Evolutionary conservation across 1,140 invertebrate species (phyloP).

Genomic region (Trachelipus rathkii): DNA sequence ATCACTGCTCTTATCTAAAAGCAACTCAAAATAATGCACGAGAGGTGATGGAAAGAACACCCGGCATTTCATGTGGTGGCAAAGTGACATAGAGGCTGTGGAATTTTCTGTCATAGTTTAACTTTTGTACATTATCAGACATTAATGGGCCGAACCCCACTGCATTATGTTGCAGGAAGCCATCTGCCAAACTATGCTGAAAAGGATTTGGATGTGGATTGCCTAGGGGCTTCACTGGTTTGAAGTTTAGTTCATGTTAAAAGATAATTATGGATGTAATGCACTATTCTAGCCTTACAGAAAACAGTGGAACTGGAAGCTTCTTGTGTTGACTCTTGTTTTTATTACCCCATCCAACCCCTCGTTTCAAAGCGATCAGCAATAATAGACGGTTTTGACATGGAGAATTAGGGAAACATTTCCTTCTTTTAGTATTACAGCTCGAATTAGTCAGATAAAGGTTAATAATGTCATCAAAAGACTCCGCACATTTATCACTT

Average conservation of each 20-base stretch:
- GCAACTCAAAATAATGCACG: too few relatives aligned
- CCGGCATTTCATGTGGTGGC: too few relatives aligned
- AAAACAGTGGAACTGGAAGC: slow-evolving; percentile 36
- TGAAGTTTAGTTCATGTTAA: slow-evolving; percentile 75
- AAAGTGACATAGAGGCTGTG: too few relatives aligned
- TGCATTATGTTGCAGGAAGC: slow-evolving; percentile 79
- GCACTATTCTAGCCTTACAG: slow-evolving; percentile 29
- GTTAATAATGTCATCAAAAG: slow-evolving; percentile 37
- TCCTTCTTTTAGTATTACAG: slow-evolving; percentile 35
- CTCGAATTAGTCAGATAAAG: slow-evolving; percentile 34
- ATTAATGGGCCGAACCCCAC: slow-evolving; percentile 80
- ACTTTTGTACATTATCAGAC: too few relatives aligned
- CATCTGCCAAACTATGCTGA: slow-evolving; percentile 63
- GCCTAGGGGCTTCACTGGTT: slow-evolving; percentile 73
- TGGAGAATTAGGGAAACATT: slow-evolving; percentile 43
- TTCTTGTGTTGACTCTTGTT: slow-evolving; percentile 31
- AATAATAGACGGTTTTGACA: slow-evolving; percentile 38
- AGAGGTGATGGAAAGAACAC: too few relatives aligned
- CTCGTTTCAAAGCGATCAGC: slow-evolving; percentile 36
- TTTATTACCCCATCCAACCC: slow-evolving; percentile 33
- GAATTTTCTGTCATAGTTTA: too few relatives aligned
- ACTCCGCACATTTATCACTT: slow-evolving; percentile 34
- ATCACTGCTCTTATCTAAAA: too few relatives aligned
- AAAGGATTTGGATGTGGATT: slow-evolving; percentile 49
- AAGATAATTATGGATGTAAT: slow-evolving; percentile 66